Evolutionary conservation across 2,888 invertebrate species (phyloP).

Genomic region (Temnothorax ravouxi): DNA sequence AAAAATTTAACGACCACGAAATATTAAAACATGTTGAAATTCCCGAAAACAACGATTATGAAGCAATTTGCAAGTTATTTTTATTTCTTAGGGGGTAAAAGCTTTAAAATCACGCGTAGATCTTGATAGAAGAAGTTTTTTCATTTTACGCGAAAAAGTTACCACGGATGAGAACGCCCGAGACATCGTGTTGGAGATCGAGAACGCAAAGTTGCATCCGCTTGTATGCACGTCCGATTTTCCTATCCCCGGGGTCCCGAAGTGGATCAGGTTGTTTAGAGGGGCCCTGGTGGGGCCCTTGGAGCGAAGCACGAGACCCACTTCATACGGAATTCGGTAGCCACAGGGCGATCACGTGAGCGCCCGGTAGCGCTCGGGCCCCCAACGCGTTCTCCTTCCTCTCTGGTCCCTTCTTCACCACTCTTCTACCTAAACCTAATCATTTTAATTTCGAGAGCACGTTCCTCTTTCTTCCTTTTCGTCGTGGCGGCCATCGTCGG

Average conservation of each 20-base stretch:
- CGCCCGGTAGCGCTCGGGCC: conserved; percentile 79
- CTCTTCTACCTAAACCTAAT: conserved; percentile 77
- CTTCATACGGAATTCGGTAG: conserved; percentile 87
- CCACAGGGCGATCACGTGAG: conserved; percentile 83
- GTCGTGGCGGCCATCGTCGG: conserved; percentile 59
- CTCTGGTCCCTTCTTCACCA: conserved; percentile 1
- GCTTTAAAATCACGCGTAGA: background rate
- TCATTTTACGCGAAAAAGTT: background rate
- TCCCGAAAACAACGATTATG: too few relatives aligned
- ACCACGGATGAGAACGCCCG: background rate
- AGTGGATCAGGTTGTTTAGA: conserved; percentile 61
- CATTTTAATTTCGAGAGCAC: conserved; percentile 80
- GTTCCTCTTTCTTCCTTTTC: conserved; percentile 61
- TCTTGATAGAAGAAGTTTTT: background rate
- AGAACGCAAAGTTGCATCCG: background rate
- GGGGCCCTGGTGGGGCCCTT: conserved; percentile 26
- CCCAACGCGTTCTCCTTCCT: conserved; percentile 40
- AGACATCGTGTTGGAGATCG: background rate
- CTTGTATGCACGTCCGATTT: conserved; percentile 36
- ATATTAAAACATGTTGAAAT: background rate
- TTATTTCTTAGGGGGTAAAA: background rate
- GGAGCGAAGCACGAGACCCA: conserved; percentile 81
- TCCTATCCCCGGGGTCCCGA: conserved; percentile 44
- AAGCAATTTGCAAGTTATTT: background rate
- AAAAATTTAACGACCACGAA: background rate